A percentile compares a stretch with the other conserved stretches of the same genome.
These are phyloP conservation scores for Sebastes schlegelii DNA, from an alignment of 2,113 vertebrate species.

Conservation along the genomic window DNA sequence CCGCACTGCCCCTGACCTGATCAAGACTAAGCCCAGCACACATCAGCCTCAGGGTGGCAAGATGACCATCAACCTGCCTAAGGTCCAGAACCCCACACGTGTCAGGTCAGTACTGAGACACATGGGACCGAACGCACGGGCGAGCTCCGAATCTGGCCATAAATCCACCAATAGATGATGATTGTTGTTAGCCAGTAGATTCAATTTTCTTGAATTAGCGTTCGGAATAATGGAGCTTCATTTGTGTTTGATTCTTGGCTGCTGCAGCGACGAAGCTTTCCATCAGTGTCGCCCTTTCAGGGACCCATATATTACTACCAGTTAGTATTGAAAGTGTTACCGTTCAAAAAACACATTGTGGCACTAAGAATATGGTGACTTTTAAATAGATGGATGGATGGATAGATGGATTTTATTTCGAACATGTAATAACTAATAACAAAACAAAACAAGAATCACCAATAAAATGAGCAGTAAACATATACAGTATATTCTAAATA, in stretches of 20 bases:
- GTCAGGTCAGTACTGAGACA: conserved; percentile 86
- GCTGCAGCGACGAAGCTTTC: background rate
- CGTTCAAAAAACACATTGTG: background rate
- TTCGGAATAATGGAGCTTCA: background rate
- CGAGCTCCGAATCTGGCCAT: background rate
- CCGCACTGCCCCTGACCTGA: conserved; percentile 94
- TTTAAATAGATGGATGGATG: no score
- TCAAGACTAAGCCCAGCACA: conserved; percentile 90
- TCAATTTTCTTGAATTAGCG: conserved; percentile 8
- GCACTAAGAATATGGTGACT: no score
- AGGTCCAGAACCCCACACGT: conserved; percentile 86
- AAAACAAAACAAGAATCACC: no score
- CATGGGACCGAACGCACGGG: background rate
- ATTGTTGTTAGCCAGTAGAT: background rate
- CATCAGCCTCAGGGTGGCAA: conserved; percentile 89
- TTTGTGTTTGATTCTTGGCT: conserved; percentile 28
- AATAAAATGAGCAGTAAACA: no score
- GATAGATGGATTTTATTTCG: no score
- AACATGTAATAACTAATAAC: no score
- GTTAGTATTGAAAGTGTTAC: background rate
- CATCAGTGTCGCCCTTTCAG: background rate
- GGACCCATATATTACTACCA: background rate
- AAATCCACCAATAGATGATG: conserved; percentile 2
- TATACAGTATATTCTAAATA: no score
- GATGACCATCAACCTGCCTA: conserved; percentile 90